Percentiles rank a stretch among this genome's conserved stretches.
Conservation (phyloP, 1,140 invertebrate species). For the Fragariocoptes setiger region DNA sequence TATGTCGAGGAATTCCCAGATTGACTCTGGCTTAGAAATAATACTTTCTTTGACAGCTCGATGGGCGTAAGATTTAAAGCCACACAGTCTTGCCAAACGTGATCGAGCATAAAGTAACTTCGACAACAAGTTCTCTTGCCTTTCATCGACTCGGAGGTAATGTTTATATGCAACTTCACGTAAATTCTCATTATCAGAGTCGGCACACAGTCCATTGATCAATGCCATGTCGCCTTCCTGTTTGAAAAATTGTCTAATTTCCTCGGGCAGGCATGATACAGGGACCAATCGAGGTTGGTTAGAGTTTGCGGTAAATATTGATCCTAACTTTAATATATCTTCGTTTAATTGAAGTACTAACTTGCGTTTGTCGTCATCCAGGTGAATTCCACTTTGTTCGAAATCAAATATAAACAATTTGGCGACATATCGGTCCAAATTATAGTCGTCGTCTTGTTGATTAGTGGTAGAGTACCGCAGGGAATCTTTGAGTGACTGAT, state of each 20-base stretch:
- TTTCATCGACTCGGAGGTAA: conserved; percentile 39
- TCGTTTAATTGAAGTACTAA: conserved; percentile 56
- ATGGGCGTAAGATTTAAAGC: conserved; percentile 55
- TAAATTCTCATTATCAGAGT: conserved; percentile 34
- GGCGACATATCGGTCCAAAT: conserved; percentile 49
- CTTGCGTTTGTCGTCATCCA: conserved; percentile 29
- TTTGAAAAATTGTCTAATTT: conserved; percentile 36
- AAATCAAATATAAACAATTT: conserved; percentile 77
- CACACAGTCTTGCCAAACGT: conserved; percentile 46
- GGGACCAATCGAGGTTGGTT: conserved; percentile 29
- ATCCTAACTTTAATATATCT: conserved; percentile 40
- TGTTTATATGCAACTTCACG: conserved; percentile 60
- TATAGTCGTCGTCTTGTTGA: conserved; percentile 11
- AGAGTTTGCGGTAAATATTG: conserved; percentile 46
- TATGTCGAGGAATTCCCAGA: conserved; percentile 40
- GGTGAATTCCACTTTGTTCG: conserved; percentile 78
- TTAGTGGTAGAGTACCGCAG: conserved; percentile 31
- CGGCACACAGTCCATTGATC: conserved; percentile 38
- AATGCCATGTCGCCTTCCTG: conserved; percentile 33
- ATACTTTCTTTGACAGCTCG: conserved; percentile 56
- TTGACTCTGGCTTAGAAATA: conserved; percentile 40
- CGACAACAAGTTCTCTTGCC: conserved; percentile 39
- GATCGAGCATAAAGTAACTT: conserved; percentile 36
- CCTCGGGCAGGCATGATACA: conserved; percentile 29
- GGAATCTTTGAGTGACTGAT: conserved; percentile 34